A percentile compares a stretch with the other conserved stretches of the same genome.
Conservation (phyloP, 2,113 vertebrate genomes). For the Macquaria australasica region DNA sequence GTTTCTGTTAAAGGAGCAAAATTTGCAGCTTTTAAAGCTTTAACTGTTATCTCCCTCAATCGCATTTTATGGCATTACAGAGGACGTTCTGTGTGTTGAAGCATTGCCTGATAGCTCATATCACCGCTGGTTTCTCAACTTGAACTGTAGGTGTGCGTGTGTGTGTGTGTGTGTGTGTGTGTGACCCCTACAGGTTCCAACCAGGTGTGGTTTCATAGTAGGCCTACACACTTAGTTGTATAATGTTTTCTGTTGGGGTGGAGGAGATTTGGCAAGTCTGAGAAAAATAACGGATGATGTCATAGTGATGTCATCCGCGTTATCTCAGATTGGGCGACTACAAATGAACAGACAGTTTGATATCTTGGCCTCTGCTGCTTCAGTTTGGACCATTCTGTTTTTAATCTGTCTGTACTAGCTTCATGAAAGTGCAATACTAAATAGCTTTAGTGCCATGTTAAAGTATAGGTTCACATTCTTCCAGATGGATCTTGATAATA, state of each 20-base stretch:
- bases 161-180: too few species aligned
- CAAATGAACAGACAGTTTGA: neutral
- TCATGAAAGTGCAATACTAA: neutral
- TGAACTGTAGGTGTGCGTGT: too few species aligned
- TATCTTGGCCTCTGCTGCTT: neutral
- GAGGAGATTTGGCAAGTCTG: neutral
- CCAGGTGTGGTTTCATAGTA: neutral
- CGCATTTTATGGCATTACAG: neutral
- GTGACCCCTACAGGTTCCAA: neutral
- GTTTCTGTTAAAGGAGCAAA: neutral
- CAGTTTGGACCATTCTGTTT: neutral
- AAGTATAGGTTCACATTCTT: neutral
- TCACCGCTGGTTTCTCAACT: neutral
- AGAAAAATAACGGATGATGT: neutral
- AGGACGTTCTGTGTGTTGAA: neutral
- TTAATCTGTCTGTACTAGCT: neutral
- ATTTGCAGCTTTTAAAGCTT: neutral
- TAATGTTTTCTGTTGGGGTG: too few species aligned
- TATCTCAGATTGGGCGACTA: neutral
- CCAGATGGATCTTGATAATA: too few species aligned
- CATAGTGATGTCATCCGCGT: neutral
- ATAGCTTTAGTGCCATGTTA: neutral
- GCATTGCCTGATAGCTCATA: conserved; percentile 16
- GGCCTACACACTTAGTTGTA: too few species aligned
- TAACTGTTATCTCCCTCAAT: neutral